A percentile compares a stretch with the other conserved stretches of the same genome.
Evolutionary conservation across 1,140 invertebrate species (phyloP).

Genomic region (Melanaphis sacchari): DNA sequence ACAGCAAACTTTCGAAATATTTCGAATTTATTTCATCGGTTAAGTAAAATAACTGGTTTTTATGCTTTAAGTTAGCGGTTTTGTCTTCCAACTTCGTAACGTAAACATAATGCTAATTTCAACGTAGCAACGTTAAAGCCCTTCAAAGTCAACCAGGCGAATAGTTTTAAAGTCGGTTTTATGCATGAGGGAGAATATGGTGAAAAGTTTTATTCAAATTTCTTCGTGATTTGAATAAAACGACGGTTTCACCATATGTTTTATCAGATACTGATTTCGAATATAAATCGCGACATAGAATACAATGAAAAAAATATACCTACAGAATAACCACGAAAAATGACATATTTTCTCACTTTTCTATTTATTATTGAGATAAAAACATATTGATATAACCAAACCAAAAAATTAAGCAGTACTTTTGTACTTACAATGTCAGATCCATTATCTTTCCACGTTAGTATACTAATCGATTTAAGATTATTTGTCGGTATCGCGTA

Average conservation of each 20-base stretch:
- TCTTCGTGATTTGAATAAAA: constrained; percentile 57
- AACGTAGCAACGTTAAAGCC: constrained; percentile 22
- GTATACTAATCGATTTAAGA: background rate
- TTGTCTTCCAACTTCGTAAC: constrained; percentile 44
- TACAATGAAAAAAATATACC: background rate
- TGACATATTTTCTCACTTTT: background rate
- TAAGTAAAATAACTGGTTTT: constrained; percentile 42
- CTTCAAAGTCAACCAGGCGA: constrained; percentile 40
- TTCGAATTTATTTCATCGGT: constrained; percentile 19
- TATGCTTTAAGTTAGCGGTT: constrained; percentile 37
- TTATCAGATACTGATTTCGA: constrained; percentile 53
- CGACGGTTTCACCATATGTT: constrained; percentile 33
- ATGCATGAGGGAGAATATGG: constrained; percentile 48
- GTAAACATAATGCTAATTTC: constrained; percentile 55
- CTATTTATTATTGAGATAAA: background rate
- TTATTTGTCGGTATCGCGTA: background rate
- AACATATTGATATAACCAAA: background rate
- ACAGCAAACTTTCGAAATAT: background rate
- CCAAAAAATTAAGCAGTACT: background rate
- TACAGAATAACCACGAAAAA: background rate
- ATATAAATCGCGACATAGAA: constrained; percentile 30
- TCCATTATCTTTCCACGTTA: background rate
- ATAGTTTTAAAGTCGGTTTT: constrained; percentile 57
- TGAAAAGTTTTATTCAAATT: constrained; percentile 56
- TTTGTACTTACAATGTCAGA: background rate